phyloP scores from a whole-genome alignment of 2,113 vertebrate species.

The Antennarius striatus region DNA sequence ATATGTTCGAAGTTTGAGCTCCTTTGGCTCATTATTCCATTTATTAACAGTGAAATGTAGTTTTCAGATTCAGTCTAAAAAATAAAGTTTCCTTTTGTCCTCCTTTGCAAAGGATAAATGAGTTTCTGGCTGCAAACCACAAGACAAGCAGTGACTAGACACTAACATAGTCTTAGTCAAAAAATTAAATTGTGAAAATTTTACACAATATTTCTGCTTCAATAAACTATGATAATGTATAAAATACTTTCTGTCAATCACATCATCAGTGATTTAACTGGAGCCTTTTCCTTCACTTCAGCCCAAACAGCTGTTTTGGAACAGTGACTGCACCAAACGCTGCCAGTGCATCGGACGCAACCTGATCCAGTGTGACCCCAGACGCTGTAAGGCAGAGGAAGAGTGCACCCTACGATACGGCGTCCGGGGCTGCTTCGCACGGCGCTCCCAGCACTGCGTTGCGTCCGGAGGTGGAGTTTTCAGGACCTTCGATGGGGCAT shows the following conservation, averaged over 20 bases:
- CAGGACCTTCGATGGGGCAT: slow-evolving; percentile 95
- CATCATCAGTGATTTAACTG: neutral
- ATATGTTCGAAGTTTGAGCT: too few species aligned
- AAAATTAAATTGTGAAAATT: too few species aligned
- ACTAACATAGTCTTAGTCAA: too few species aligned
- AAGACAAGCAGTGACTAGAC: too few species aligned
- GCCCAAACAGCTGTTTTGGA: slow-evolving; percentile 99
- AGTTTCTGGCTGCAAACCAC: too few species aligned
- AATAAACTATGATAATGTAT: too few species aligned
- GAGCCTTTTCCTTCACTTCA: slow-evolving; percentile 49
- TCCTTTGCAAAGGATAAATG: neutral
- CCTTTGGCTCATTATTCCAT: too few species aligned
- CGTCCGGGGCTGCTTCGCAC: slow-evolving; percentile 89
- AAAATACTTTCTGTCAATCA: neutral
- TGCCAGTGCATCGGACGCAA: slow-evolving; percentile 98
- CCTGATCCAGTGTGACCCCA: slow-evolving; percentile 93
- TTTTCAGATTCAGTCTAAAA: too few species aligned
- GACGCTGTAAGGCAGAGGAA: slow-evolving; percentile 93
- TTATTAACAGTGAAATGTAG: too few species aligned
- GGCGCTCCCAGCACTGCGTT: slow-evolving; percentile 89
- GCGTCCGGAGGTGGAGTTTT: slow-evolving; percentile 93
- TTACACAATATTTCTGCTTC: neutral
- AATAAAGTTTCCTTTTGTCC: too few species aligned
- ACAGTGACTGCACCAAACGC: slow-evolving; percentile 91
- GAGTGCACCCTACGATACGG: slow-evolving; percentile 88